Percentiles rank a stretch among this genome's conserved stretches.
These are phyloP conservation scores for Mesaphorura yosii DNA, from an alignment of 1,140 invertebrate species.

Conservation along the genomic window DNA sequence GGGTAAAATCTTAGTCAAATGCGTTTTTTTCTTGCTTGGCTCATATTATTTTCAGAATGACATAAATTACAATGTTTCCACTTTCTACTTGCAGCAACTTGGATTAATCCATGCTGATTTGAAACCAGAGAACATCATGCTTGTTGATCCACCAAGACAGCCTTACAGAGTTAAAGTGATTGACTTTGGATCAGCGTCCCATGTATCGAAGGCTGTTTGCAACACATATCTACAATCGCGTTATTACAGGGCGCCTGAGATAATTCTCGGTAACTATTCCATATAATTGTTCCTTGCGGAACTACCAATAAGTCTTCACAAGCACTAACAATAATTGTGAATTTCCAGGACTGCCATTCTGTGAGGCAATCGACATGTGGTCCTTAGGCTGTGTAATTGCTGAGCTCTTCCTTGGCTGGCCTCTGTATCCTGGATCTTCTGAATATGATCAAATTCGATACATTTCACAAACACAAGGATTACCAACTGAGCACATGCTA, in stretches of 20 bases:
- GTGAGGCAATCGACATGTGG: constrained; percentile 99
- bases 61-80: not conserved
- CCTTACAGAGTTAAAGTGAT: constrained; percentile 97
- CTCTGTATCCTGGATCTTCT: constrained; percentile 95
- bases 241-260: constrained; percentile 98
- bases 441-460: constrained; percentile 99
- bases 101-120: constrained; percentile 98
- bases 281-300: constrained; percentile 18
- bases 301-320: not conserved
- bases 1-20: constrained; percentile 21
- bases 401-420: constrained; percentile 98
- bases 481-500: constrained; percentile 97
- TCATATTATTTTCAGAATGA: not conserved
- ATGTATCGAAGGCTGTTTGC: constrained; percentile 97
- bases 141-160: constrained; percentile 92
- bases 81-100: constrained; percentile 60
- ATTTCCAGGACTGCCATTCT: constrained; percentile 70
- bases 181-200: constrained; percentile 97
- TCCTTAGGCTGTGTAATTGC: constrained; percentile 98
- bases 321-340: not conserved
- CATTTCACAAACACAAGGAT: constrained; percentile 79
- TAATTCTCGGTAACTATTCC: constrained; percentile 63
- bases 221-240: constrained; percentile 98
- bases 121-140: constrained; percentile 99
- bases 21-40: no score